Percentiles rank a stretch among this genome's conserved stretches.
Evolutionary conservation across 2,113 vertebrate genomes (phyloP).

Genomic region (Chionomys nivalis): DNA sequence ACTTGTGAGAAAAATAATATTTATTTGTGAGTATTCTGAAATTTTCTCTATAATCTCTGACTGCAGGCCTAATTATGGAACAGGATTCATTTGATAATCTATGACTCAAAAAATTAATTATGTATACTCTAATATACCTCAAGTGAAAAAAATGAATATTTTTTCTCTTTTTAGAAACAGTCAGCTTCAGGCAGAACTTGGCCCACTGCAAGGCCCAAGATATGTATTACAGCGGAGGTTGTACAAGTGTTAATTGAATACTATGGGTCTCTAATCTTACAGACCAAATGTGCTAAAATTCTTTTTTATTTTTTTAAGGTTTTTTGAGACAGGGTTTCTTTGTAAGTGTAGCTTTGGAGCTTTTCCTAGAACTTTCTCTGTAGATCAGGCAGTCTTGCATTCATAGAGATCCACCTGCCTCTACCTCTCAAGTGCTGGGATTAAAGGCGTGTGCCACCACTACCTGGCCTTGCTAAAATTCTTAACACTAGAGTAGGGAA

Average conservation of each 20-base stretch:
- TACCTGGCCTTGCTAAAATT: not conserved
- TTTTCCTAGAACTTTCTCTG: too few relatives aligned
- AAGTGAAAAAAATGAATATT: not conserved
- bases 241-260: not conserved
- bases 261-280: not conserved
- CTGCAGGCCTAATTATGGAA: not conserved
- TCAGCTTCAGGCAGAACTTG: not conserved
- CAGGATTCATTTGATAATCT: not conserved
- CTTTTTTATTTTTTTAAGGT: not conserved
- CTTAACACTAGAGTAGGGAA: not conserved
- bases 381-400: too few relatives aligned
- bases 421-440: too few relatives aligned
- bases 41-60: not conserved
- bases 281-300: not conserved
- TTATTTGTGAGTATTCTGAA: not conserved
- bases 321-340: too few relatives aligned
- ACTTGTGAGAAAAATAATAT: not conserved
- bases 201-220: accelerated
- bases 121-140: not conserved
- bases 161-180: not conserved
- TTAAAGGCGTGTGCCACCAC: too few relatives aligned
- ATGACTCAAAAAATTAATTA: not conserved
- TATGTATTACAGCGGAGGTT: not conserved
- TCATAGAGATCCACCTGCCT: too few relatives aligned
- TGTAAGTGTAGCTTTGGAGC: too few relatives aligned